Conservation (phyloP, 2,113 vertebrate genomes). For the Hippocampus zosterae region DNA sequence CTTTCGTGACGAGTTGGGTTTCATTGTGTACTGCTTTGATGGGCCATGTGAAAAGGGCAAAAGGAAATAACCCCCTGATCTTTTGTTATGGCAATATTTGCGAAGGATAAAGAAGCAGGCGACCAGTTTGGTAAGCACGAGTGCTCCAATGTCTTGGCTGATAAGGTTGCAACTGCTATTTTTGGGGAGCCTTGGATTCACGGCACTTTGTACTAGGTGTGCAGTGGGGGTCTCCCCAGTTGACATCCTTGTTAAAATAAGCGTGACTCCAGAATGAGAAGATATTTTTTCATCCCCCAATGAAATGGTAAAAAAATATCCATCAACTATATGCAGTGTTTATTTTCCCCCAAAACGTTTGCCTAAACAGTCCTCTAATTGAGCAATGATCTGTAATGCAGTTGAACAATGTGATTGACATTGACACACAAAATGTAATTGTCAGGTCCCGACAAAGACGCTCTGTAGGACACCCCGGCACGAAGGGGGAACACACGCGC, state of each 20-base stretch:
- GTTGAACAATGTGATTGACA: not conserved
- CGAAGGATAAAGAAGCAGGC: not conserved
- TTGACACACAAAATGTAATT: not conserved
- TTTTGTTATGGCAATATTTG: not conserved
- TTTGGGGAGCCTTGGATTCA: constrained; percentile 26
- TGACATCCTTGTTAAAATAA: not conserved
- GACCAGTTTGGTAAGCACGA: not conserved
- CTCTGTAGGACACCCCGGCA: not conserved
- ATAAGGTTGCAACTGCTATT: constrained; percentile 52
- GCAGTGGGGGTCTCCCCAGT: not conserved
- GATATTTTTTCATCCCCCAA: not conserved
- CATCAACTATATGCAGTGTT: too few relatives aligned
- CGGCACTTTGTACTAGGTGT: not conserved
- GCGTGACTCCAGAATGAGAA: not conserved
- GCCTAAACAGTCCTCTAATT: not conserved
- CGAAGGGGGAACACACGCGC: not conserved
- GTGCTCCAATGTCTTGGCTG: constrained; percentile 2
- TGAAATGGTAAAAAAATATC: too few relatives aligned
- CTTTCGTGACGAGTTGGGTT: too few relatives aligned
- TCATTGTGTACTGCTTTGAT: not conserved
- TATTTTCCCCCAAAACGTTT: too few relatives aligned
- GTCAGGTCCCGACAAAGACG: not conserved
- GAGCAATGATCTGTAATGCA: not conserved
- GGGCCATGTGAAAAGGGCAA: not conserved
- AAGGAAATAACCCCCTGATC: not conserved